phyloP scores from a whole-genome alignment of 2,797 vertebrate species.

The Intellagama lesueurii region DNA sequence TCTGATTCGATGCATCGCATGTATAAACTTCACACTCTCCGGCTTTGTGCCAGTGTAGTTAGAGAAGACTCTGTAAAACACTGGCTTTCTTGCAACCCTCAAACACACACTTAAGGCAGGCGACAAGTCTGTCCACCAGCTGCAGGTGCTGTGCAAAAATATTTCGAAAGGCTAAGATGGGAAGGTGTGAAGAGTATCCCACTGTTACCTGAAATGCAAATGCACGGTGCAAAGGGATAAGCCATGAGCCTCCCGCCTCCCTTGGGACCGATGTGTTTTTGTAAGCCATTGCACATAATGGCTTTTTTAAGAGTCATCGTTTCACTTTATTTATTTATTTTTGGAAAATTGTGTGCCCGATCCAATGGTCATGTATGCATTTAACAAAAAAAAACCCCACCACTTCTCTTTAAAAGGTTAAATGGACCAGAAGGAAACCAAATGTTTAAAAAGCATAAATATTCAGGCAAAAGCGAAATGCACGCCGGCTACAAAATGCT shows the following conservation, averaged over 20 bases:
- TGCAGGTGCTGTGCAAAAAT: slow-evolving; percentile 34
- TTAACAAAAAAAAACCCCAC: neutral
- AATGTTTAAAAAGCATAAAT: slow-evolving; percentile 35
- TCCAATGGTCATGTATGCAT: neutral
- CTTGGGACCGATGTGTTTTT: neutral
- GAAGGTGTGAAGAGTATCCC: slow-evolving; percentile 13
- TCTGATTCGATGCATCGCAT: slow-evolving; percentile 48
- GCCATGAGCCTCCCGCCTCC: neutral
- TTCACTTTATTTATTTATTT: neutral
- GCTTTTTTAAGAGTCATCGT: too few species aligned
- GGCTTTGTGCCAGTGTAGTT: too few species aligned
- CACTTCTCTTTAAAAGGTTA: neutral
- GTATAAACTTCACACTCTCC: neutral
- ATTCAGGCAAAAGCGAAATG: slow-evolving; percentile 11
- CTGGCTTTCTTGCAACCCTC: slow-evolving; percentile 52
- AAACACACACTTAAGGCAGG: slow-evolving; percentile 46
- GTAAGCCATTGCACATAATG: neutral
- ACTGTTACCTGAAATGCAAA: neutral
- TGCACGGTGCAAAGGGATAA: neutral
- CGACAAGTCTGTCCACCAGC: slow-evolving; percentile 42
- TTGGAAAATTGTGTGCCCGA: neutral
- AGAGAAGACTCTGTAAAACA: slow-evolving; percentile 57
- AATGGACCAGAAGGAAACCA: neutral
- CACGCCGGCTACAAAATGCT: neutral
- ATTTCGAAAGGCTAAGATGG: slow-evolving; percentile 4